A percentile compares a stretch with the other conserved stretches of the same genome.
Conservation (phyloP, 2,888 invertebrate species). For the Leptopilina myrica region DNA sequence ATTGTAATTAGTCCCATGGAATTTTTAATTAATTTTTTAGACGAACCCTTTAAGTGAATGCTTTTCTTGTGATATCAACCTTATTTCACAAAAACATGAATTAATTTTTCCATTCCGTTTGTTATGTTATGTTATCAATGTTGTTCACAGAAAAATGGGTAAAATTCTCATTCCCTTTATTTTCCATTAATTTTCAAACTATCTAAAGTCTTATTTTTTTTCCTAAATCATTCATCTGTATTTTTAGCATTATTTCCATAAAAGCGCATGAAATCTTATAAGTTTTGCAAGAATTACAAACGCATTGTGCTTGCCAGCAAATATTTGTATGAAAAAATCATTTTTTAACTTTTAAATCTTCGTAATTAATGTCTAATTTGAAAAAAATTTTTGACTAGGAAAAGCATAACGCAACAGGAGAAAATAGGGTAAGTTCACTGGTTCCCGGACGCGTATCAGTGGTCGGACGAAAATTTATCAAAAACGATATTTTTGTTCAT, state of each 20-base stretch:
- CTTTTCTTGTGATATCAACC: neutral
- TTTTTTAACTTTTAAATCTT: neutral
- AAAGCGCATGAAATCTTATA: neutral
- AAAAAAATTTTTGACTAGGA: constrained; percentile 12
- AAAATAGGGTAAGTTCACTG: constrained; percentile 20
- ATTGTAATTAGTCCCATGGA: neutral
- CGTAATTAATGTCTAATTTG: neutral
- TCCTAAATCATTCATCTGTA: neutral
- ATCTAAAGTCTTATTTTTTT: neutral
- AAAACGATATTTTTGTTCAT: too few species aligned
- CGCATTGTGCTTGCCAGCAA: constrained; percentile 1
- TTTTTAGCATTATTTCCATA: constrained; percentile 4
- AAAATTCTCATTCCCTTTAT: constrained; percentile 11
- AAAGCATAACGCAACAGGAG: constrained; percentile 17
- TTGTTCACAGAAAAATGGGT: too few species aligned
- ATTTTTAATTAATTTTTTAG: constrained; percentile 21
- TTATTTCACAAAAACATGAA: neutral
- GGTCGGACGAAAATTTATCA: neutral
- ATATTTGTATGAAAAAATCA: neutral
- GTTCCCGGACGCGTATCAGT: constrained; percentile 11
- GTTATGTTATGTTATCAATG: too few species aligned
- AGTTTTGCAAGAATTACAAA: neutral
- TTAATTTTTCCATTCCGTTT: neutral
- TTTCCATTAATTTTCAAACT: neutral
- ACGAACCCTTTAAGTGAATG: neutral